phyloP scores from a whole-genome alignment of 2,888 invertebrate species.

The Sinohyriopsis cumingii region DNA sequence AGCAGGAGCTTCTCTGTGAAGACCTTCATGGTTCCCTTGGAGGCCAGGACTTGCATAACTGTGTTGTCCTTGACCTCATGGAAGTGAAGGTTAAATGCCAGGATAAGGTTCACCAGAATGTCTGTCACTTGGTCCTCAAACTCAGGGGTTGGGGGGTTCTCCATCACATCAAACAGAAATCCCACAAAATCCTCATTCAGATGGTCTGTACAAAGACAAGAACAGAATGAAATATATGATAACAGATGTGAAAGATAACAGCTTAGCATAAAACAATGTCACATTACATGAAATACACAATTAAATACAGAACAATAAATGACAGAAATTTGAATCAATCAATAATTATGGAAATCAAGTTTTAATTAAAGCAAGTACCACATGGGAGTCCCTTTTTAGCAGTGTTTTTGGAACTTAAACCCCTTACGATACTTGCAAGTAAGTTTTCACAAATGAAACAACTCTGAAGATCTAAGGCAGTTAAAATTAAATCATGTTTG shows the following conservation, averaged over 20 bases:
- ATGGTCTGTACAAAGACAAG: conserved; percentile 78
- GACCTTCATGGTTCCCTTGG: conserved; percentile 81
- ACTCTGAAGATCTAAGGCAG: too few relatives aligned
- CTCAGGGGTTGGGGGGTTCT: conserved; percentile 85
- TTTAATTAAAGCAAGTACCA: too few relatives aligned
- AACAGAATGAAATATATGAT: not conserved
- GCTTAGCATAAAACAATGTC: not conserved
- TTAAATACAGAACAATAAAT: too few relatives aligned
- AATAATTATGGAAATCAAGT: too few relatives aligned
- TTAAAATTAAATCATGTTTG: too few relatives aligned
- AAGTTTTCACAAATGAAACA: too few relatives aligned
- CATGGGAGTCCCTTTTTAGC: too few relatives aligned
- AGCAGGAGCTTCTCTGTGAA: conserved; percentile 92
- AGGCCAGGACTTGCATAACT: conserved; percentile 67
- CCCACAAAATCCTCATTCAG: conserved; percentile 87
- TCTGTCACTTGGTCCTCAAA: conserved; percentile 90
- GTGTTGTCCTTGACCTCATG: conserved; percentile 64
- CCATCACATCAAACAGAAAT: conserved; percentile 87
- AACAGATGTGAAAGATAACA: not conserved
- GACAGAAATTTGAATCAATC: too few relatives aligned
- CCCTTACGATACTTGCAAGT: too few relatives aligned
- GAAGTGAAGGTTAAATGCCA: conserved; percentile 94
- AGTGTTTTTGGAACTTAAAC: too few relatives aligned
- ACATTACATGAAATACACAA: too few relatives aligned
- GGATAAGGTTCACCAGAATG: conserved; percentile 85